Evolutionary conservation across 2,888 invertebrate genomes (phyloP), one percentile per base, ranked within the genome.

Genomic region (Watsonalla cultraria): DNA sequence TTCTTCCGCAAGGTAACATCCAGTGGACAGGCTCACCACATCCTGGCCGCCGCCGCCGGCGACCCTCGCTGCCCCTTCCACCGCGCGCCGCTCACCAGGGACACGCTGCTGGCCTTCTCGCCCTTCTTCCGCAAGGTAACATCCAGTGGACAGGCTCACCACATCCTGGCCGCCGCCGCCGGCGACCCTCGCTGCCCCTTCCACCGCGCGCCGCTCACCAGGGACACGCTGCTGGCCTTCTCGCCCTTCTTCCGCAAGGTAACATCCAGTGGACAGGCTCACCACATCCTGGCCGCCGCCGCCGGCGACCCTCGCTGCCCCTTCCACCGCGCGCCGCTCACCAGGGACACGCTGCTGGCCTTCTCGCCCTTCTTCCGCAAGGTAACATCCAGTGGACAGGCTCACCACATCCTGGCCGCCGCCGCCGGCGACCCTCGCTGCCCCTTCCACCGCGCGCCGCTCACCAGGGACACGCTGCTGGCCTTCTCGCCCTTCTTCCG

Each of bases 401-500:
- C n/a, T n/a, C n/a, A n/a, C n/a, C 92, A 94, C 42, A 86, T 97
- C 65, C 92, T 97, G 60, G 91, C 94, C 51, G 93, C 92, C 13
- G 96, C 95, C 81, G 92, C 94, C 48, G 90, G 92, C 56, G 93
- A 96, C 79, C 92, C 93, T 8, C 92, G 93, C 69, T 95, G 95
- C 70, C 94, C 95, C 47, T 92, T 97, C 68, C 88, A 92, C 77
- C 84, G 84, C 55, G 86, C 89, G 61, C 90, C 92, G 45, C 91
- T 94, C 77, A 94, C 95, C 52, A 92, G 94, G 66, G 92, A 93
- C 74, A 92, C 94, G 58, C 92, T 97, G 65, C 92, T 94, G 62
- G 93, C 93, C 76, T 95, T 96, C 86, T 95, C 96, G 72, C 93
- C 92, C 51, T 97, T 96, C 82, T 91, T 97, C 63, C 93, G 95